A percentile compares a stretch with the other conserved stretches of the same genome.
These are phyloP conservation scores for Ptychodera flava DNA, from an alignment of 35 echinoderm and acorn worm species.

Conservation along the genomic window DNA sequence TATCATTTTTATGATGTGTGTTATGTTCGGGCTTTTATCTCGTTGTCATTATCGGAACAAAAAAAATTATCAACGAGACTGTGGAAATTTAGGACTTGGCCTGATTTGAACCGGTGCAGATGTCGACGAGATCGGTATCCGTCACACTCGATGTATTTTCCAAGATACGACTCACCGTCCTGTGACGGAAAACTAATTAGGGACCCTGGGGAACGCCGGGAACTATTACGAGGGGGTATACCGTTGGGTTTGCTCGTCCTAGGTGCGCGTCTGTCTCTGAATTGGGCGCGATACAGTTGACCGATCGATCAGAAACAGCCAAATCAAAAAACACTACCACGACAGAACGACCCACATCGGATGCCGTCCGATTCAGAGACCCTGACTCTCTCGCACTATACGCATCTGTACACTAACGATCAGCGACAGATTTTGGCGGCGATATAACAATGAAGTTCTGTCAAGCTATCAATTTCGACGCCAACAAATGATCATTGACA, in stretches of 20 bases:
- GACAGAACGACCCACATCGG: background rate
- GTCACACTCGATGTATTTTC: background rate
- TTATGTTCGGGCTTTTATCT: background rate
- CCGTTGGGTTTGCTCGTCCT: background rate
- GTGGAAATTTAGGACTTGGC: background rate
- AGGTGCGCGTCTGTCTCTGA: background rate
- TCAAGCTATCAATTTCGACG: too few species aligned
- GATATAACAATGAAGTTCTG: too few species aligned
- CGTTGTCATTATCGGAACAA: background rate
- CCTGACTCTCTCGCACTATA: too few species aligned
- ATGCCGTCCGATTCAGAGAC: too few species aligned
- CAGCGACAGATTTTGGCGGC: too few species aligned
- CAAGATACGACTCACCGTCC: background rate
- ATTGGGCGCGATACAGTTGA: background rate
- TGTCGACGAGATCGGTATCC: background rate
- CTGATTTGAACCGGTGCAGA: background rate
- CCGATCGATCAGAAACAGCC: background rate
- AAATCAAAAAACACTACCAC: too few species aligned
- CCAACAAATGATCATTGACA: too few species aligned
- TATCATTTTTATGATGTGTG: background rate
- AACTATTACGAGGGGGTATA: background rate
- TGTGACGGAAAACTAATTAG: background rate
- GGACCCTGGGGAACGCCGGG: background rate
- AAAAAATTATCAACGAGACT: background rate
- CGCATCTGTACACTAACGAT: background rate